Conservation (phyloP, 2,888 invertebrate genomes). For the Latrodectus elegans region DNA sequence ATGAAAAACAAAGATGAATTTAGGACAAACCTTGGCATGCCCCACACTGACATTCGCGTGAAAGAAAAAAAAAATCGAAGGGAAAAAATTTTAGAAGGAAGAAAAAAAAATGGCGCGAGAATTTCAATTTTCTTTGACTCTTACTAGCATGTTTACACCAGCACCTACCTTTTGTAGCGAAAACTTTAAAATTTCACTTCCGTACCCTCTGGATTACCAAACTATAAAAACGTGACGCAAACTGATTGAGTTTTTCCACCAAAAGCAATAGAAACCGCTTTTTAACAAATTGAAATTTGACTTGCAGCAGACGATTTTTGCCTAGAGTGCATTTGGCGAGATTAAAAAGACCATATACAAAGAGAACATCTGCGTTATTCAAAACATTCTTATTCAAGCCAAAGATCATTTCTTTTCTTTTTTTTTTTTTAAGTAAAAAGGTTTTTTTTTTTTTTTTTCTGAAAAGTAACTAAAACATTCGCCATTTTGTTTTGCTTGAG, state of each 20-base stretch:
- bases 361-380: too few species aligned
- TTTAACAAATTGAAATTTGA: conserved; percentile 5
- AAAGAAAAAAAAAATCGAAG: neutral
- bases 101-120: neutral
- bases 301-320: neutral
- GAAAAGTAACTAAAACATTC: too few species aligned
- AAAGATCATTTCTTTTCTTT: too few species aligned
- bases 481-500: too few species aligned
- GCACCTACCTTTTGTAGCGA: too few species aligned
- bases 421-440: too few species aligned
- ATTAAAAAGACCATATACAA: neutral
- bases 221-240: neutral
- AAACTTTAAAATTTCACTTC: neutral
- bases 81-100: neutral
- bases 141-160: too few species aligned
- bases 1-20: conserved; percentile 1
- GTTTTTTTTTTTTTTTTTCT: too few species aligned
- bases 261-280: neutral
- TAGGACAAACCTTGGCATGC: neutral
- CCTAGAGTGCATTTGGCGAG: neutral
- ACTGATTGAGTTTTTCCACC: neutral
- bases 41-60: neutral
- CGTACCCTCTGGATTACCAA: neutral
- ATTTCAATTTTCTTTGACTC: neutral
- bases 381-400: too few species aligned